Evolutionary conservation across 1,140 invertebrate genomes (phyloP), one percentile per base, ranked within the genome.

Genomic region (Meloidogyne exigua): DNA sequence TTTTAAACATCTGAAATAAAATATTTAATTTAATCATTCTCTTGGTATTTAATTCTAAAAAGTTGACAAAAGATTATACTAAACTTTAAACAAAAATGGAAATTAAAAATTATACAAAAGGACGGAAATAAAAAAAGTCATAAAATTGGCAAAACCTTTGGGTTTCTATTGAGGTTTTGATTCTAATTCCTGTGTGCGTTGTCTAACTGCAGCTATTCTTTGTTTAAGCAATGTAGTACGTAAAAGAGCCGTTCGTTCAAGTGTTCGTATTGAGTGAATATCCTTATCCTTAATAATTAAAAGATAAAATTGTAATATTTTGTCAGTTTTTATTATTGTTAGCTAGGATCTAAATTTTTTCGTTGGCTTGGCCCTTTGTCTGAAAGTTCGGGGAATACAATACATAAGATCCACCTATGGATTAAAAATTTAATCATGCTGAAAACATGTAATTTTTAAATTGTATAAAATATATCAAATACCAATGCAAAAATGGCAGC

Each of bases 251-350:
- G 69, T 44, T 75, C 69, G 72, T 28, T 68, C 23, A 26, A 79
- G 66, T 21, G 78, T 66, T 15, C 65, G 36, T n/a, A 79, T 36
- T 28, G 76, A 79, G n/a, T 72, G 64, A 5, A 79, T 64, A 64
- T 79, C 77, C 2, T 78, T 62, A 69, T 79, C 77, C 63, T 73
- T 25, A 73, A 73, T 4, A 28, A 64, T 72, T 73, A 21, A 39
- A 7, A 66, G 15, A 13, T 18, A 23, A 62, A 28, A 9, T 70
- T 69, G 0, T 23, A n/a, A n/a, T n/a, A n/a, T n/a, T n/a, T n/a
- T n/a, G n/a, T n/a, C n/a, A n/a, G n/a, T n/a, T n/a, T n/a, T n/a
- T n/a, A n/a, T n/a, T n/a, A n/a, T n/a, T n/a, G n/a, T n/a, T 32
- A 32, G 28, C 7, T 3, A 32, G 28, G 28, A 32, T 3, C 28